Conservation (phyloP, 2,113 vertebrate species). For the Gallinago undulata region DNA sequence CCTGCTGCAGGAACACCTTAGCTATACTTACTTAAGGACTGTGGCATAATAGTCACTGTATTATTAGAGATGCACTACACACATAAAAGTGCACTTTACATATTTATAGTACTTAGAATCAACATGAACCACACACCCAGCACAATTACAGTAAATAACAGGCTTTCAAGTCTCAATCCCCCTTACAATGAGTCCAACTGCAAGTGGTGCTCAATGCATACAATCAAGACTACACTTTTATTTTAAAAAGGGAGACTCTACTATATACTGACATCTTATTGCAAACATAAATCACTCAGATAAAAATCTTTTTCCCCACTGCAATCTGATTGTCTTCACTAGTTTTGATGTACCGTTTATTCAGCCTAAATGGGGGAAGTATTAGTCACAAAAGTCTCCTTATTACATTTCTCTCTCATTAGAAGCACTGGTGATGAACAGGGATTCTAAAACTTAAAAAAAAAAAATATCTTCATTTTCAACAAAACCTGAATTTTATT, state of each 20-base stretch:
- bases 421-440: neutral
- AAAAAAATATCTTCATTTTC: neutral
- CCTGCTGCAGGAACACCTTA: neutral
- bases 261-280: neutral
- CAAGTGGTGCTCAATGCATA: neutral
- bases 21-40: neutral
- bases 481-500: neutral
- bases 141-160: neutral
- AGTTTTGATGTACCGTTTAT: neutral
- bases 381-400: neutral
- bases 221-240: neutral
- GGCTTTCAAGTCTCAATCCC: neutral
- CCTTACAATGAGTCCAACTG: neutral
- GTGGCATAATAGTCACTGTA: neutral
- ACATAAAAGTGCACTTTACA: neutral
- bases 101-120: neutral
- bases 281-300: rapidly evolving
- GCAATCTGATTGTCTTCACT: neutral
- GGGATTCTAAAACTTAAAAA: neutral
- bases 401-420: neutral
- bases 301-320: neutral
- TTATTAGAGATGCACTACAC: neutral
- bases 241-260: neutral
- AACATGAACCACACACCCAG: neutral
- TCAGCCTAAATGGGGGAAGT: neutral